Evolutionary conservation across 2,888 invertebrate species (phyloP), one percentile per base, ranked within the genome.

Genomic region (Hypolimnas misippus): DNA sequence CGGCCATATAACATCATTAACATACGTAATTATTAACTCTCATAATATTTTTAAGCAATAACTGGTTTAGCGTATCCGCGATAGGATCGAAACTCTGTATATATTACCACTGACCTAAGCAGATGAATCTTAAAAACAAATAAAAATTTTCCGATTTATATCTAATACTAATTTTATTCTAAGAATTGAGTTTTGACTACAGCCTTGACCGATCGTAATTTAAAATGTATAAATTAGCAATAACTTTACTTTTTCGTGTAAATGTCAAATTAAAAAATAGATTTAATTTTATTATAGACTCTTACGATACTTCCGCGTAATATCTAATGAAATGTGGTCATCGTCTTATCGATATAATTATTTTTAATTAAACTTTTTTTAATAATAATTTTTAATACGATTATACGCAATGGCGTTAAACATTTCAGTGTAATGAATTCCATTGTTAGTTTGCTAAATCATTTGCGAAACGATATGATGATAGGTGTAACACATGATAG

Each of bases 201-300:
- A 65, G 55, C 69, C 69, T 69, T 69, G 69, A 68, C 67, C 66
- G 40, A 50, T 57, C 54, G 54, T 25, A n/a, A 57, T 54, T 62
- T 53, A 31, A 52, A 46, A 57, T 56, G 49, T 25, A 60, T 66
- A 60, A 60, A 66, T 63, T 65, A 62, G 3, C 59, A 35, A 21
- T 49, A 61, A 35, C 44, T 38, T n/a, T 31, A 52, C 14, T 54
- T 50, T 55, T 57, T 25, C 17, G 12, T 19, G 7, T 51, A 60
- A 63, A 60, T 65, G 44, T 60, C 51, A 14, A 19, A 19, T 21
- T 12, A 12, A 7, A 12, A 46, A 19, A 44, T 12, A 44, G 19
- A 3, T 25, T 10, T 7, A 40, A 17, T 12, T 49, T 25, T 49
- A 14, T 25, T n/a, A 49, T n/a, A 25, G 0, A 25, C 14, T 49